phyloP scores from a whole-genome alignment of 2,888 invertebrate species.

The Drosophila maculinotata region DNA sequence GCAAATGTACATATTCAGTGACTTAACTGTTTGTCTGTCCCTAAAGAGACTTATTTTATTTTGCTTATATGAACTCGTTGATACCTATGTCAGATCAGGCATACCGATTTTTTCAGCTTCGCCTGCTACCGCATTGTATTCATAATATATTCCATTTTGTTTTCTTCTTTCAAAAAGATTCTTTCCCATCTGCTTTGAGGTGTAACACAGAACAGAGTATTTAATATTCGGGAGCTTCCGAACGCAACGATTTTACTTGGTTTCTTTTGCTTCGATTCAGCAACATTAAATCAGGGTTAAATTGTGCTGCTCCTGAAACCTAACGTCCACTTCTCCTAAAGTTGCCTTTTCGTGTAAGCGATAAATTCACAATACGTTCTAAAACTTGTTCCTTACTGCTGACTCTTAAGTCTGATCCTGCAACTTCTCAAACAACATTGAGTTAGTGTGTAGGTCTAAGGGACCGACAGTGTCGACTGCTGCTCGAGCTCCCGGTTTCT shows the following conservation, averaged over 20 bases:
- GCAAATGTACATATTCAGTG: too few relatives aligned
- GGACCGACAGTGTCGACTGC: slow-evolving; percentile 35
- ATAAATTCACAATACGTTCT: slow-evolving; percentile 49
- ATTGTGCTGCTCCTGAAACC: slow-evolving; percentile 20
- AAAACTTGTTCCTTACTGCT: slow-evolving; percentile 42
- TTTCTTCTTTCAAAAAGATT: background rate
- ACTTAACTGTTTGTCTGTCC: too few relatives aligned
- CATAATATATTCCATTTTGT: too few relatives aligned
- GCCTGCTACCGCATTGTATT: too few relatives aligned
- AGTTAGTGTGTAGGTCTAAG: slow-evolving; percentile 40
- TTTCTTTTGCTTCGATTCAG: slow-evolving; percentile 16
- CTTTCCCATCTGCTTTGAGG: background rate
- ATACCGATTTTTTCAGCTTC: too few relatives aligned
- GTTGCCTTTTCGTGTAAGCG: slow-evolving; percentile 50
- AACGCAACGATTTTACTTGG: background rate
- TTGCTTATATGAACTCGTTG: too few relatives aligned
- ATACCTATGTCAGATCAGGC: too few relatives aligned
- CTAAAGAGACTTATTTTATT: too few relatives aligned
- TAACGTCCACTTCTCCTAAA: slow-evolving; percentile 13
- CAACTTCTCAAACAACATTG: slow-evolving; percentile 28
- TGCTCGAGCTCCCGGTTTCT: slow-evolving; percentile 67
- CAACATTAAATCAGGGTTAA: slow-evolving; percentile 32
- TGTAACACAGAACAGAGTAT: slow-evolving; percentile 5
- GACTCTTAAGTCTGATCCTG: slow-evolving; percentile 40
- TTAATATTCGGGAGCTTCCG: background rate